Conservation (phyloP, 2,113 vertebrate species). For the Dendropsophus ebraccatus region DNA sequence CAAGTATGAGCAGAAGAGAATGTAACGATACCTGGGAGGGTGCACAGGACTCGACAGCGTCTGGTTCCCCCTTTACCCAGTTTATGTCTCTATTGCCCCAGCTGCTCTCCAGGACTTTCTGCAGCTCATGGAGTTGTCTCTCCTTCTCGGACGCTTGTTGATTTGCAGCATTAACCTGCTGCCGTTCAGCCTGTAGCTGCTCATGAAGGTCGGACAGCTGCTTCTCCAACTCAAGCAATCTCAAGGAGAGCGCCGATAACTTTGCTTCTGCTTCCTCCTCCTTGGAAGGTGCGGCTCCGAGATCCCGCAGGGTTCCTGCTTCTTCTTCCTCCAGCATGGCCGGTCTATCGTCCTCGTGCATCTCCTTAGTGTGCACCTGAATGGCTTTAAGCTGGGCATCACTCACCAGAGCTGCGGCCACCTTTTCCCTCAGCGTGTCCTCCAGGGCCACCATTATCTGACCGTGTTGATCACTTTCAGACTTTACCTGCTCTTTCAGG, state of each 20-base stretch:
- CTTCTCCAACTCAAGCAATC: slow-evolving; percentile 79
- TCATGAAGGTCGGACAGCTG: slow-evolving; percentile 76
- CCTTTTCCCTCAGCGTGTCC: slow-evolving; percentile 80
- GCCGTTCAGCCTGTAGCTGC: slow-evolving; percentile 81
- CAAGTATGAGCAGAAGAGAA: neutral
- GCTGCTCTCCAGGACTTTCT: slow-evolving; percentile 76
- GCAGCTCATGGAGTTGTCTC: slow-evolving; percentile 76
- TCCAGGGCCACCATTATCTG: slow-evolving; percentile 77
- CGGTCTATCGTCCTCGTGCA: slow-evolving; percentile 40
- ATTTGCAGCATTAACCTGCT: slow-evolving; percentile 79
- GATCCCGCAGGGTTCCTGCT: slow-evolving; percentile 51
- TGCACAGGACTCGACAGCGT: neutral
- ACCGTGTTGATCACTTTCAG: slow-evolving; percentile 71
- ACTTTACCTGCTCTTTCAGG: slow-evolving; percentile 71
- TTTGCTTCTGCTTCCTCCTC: slow-evolving; percentile 65
- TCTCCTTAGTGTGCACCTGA: slow-evolving; percentile 70
- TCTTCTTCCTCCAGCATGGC: slow-evolving; percentile 59
- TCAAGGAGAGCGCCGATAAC: slow-evolving; percentile 75
- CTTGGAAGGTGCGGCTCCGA: neutral
- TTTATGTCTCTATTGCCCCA: slow-evolving; percentile 62
- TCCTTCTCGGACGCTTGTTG: slow-evolving; percentile 83
- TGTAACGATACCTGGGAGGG: slow-evolving; percentile 26
- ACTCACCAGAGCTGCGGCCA: slow-evolving; percentile 79
- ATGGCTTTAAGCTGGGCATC: slow-evolving; percentile 83
- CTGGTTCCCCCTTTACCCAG: slow-evolving; percentile 54